Conservation (phyloP, 2,888 invertebrate genomes). For the Chrysotoxum bicinctum region DNA sequence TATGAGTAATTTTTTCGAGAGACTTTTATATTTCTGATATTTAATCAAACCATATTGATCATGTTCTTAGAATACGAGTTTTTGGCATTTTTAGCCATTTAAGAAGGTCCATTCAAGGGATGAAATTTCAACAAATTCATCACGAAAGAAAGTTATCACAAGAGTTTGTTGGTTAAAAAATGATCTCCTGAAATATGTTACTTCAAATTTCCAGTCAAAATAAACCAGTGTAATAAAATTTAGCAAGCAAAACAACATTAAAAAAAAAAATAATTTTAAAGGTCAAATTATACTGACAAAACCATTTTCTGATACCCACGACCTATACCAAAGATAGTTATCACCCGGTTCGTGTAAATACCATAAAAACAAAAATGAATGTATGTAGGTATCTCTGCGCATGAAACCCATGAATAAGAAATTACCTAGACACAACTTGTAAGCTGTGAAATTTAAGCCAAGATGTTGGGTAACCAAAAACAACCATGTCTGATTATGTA, state of each 20-base stretch:
- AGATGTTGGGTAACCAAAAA: conserved; percentile 29
- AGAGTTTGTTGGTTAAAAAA: background rate
- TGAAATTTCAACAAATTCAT: too few relatives aligned
- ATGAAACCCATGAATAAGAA: conserved; percentile 1
- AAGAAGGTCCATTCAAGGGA: too few relatives aligned
- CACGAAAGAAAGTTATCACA: background rate
- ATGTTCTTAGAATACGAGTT: too few relatives aligned
- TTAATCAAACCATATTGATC: too few relatives aligned
- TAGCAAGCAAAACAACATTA: background rate
- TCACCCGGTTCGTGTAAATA: background rate
- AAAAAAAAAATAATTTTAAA: background rate
- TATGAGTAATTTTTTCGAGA: too few relatives aligned
- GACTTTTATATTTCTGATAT: too few relatives aligned
- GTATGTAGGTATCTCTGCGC: background rate
- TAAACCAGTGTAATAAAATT: background rate
- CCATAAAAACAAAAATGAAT: background rate
- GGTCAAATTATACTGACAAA: background rate
- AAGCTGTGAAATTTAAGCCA: background rate
- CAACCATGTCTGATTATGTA: conserved; percentile 1
- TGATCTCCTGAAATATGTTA: background rate
- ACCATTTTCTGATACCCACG: background rate
- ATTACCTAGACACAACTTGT: background rate
- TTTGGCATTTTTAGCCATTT: too few relatives aligned
- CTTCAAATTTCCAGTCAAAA: background rate
- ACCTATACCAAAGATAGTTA: background rate